A percentile compares a stretch with the other conserved stretches of the same genome.
These are phyloP conservation scores for Nephila pilipes DNA, from an alignment of 1,140 invertebrate species.

Conservation along the genomic window DNA sequence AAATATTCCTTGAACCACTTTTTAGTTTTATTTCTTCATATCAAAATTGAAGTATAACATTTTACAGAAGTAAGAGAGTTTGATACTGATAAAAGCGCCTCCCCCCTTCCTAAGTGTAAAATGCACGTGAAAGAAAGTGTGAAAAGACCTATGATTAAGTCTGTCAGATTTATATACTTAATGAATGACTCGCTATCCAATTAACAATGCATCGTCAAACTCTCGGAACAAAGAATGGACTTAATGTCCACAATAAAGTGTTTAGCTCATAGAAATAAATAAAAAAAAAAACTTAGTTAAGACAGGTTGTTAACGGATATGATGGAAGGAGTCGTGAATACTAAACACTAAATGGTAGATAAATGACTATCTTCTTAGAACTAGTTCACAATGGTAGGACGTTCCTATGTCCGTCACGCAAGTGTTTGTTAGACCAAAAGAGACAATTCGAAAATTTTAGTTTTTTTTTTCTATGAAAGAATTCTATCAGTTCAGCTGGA, in stretches of 20 bases:
- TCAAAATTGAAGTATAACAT: too few relatives aligned
- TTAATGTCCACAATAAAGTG: not conserved
- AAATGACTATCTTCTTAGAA: constrained; percentile 27
- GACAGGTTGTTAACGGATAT: not conserved
- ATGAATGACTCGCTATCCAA: not conserved
- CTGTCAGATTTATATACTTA: not conserved
- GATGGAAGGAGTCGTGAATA: not conserved
- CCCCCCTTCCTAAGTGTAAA: too few relatives aligned
- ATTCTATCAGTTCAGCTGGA: not conserved
- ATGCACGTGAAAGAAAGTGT: too few relatives aligned
- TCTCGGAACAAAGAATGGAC: not conserved
- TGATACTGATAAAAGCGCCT: too few relatives aligned
- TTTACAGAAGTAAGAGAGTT: too few relatives aligned
- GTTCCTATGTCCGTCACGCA: not conserved
- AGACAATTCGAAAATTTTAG: not conserved
- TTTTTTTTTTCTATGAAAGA: not conserved
- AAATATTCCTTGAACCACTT: too few relatives aligned
- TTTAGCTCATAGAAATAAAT: not conserved
- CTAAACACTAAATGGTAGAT: not conserved
- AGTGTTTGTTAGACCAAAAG: constrained; percentile 1
- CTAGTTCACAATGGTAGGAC: constrained; percentile 30
- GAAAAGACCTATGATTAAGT: not conserved
- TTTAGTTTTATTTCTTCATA: too few relatives aligned
- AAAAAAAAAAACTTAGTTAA: not conserved
- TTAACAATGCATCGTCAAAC: not conserved